Base-by-base conservation (phyloP, 2,888 invertebrate genomes). In the Brenthis ino region DNA sequence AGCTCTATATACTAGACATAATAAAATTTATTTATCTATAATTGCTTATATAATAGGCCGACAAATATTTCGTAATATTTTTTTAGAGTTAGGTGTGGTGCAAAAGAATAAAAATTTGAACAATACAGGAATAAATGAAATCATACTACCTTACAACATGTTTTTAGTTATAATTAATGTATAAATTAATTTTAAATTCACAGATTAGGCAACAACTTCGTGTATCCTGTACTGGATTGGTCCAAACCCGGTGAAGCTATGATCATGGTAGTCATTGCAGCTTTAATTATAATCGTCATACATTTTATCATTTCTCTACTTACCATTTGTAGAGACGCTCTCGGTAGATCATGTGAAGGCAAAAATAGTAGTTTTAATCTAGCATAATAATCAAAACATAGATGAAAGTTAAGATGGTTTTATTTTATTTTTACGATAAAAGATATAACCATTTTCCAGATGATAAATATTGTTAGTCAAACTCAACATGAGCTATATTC, bases 161-260 rank as follows among this genome's bases (percentile, higher is more conserved):
- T 43, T 43, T 11, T 43, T 43, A 43, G 11, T 43, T 8, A 53
- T 14, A 53, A n/a, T 53, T 8, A 8, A 53, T 51, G 4, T 51
- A 51, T 16, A 14, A 53, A 60, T 28, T 28, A 28, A 75, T 37
- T 47, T 48, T 16, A 55, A 12, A n/a, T 24, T 63, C 33, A 55
- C 85, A 95, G 96, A 74, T 89, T 93, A 75, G 95, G 95, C 24
- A 85, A 93, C 55, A 87, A 87, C 57, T 95, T 93, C 80, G 96
- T 97, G 74, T 97, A 97, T 86, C 95, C 95, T 56, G 94, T 96
- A 78, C 85, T 97, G 76, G 95, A 97, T 87, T 97, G 97, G 97
- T 86, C 94, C 24, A 93, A 93, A 56, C 96, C 96, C 0, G 93
- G 93, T 6, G 79, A 84, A 65, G 94, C 96, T 0, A 77, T 93